phyloP scores from a whole-genome alignment of 2,797 vertebrate species.

The Hybognathus amarus region DNA sequence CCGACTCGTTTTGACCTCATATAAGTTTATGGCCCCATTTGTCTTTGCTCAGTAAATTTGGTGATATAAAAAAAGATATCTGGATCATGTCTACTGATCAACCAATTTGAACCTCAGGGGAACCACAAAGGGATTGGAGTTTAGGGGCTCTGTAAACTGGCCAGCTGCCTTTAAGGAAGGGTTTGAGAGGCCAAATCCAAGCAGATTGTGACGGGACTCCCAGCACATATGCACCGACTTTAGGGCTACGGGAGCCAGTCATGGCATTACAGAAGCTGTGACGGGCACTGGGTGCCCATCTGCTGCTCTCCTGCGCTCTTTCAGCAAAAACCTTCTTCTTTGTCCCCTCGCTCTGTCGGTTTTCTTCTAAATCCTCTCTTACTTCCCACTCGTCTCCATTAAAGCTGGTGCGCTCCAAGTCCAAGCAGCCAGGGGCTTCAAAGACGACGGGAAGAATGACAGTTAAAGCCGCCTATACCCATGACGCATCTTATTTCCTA shows the following conservation, averaged over 20 bases:
- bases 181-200: slow-evolving; percentile 68
- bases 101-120: slow-evolving; percentile 60
- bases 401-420: slow-evolving; percentile 67
- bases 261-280: slow-evolving; percentile 67
- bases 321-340: slow-evolving; percentile 60
- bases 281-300: slow-evolving; percentile 69
- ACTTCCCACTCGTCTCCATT: slow-evolving; percentile 74
- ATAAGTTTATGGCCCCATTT: slow-evolving; percentile 68
- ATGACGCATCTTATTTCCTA: slow-evolving; percentile 65
- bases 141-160: slow-evolving; percentile 62
- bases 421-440: slow-evolving; percentile 61
- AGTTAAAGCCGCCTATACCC: slow-evolving; percentile 64
- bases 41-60: slow-evolving; percentile 66
- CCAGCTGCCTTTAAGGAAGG: slow-evolving; percentile 53
- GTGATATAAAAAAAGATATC: slow-evolving; percentile 60
- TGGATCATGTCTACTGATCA: slow-evolving; percentile 58
- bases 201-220: slow-evolving; percentile 68
- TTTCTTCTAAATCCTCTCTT: slow-evolving; percentile 66
- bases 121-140: slow-evolving; percentile 58
- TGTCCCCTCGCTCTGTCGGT: slow-evolving; percentile 63
- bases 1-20: slow-evolving; percentile 65
- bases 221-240: slow-evolving; percentile 59
- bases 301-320: slow-evolving; percentile 65
- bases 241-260: slow-evolving; percentile 68
- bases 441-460: slow-evolving; percentile 48